These are phyloP conservation scores for Teinopalpus imperialis DNA, from an alignment of 2,888 invertebrate species.

Conservation along the genomic window DNA sequence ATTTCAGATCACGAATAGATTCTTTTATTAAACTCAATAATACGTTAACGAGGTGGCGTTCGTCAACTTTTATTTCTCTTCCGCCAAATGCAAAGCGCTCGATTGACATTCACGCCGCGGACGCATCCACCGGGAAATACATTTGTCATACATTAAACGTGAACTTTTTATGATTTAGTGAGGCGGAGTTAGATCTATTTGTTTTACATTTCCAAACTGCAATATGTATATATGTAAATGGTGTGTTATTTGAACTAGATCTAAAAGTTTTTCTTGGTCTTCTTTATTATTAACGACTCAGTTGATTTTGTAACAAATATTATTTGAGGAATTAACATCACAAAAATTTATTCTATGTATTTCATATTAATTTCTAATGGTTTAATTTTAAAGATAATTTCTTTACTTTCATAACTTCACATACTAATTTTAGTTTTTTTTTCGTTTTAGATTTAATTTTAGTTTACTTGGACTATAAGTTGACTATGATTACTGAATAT, in stretches of 20 bases:
- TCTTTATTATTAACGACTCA: too few relatives aligned
- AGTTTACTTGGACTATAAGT: too few relatives aligned
- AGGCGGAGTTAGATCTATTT: conserved; percentile 19
- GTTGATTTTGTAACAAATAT: too few relatives aligned
- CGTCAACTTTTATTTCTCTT: conserved; percentile 47
- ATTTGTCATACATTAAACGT: conserved; percentile 72
- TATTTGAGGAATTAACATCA: too few relatives aligned
- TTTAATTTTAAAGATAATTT: too few relatives aligned
- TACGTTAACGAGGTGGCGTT: conserved; percentile 56
- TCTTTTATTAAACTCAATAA: conserved; percentile 44
- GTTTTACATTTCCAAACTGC: conserved; percentile 10
- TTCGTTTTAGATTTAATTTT: too few relatives aligned
- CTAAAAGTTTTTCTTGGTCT: too few relatives aligned
- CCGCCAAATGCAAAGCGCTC: conserved; percentile 35
- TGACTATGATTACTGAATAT: too few relatives aligned
- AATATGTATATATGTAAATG: conserved; percentile 14
- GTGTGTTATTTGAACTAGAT: conserved; percentile 7
- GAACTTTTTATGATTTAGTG: conserved; percentile 47
- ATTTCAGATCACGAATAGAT: conserved; percentile 16
- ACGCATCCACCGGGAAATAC: conserved; percentile 70
- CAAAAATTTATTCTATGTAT: too few relatives aligned
- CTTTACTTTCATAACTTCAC: too few relatives aligned
- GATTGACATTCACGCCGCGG: conserved; percentile 63
- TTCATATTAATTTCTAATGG: too few relatives aligned
- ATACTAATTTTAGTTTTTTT: too few relatives aligned